Evolutionary conservation across 2,888 invertebrate species (phyloP), one percentile per base, ranked within the genome.

Genomic region (Metopia argyrocephala): DNA sequence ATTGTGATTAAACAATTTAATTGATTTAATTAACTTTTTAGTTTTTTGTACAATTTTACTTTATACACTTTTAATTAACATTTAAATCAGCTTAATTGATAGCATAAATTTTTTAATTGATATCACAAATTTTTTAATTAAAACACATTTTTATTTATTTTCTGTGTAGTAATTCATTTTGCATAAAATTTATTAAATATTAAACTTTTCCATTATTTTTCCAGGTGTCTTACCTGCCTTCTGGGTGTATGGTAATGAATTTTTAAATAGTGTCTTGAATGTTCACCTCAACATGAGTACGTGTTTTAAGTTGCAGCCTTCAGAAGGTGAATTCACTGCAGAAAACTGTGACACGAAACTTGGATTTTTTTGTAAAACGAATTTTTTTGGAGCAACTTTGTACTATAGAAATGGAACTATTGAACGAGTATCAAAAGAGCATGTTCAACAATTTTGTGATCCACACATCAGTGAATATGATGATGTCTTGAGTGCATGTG

Each of bases 311-410:
- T 31, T 57, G 4, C 2, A 70, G 3, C 15, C 21, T 5, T 5
- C 12, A 1, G 0, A 20, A 7, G n/a, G 15, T 15, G 4, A 21
- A 9, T 59, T 21, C 50, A 6, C 18, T 6, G 27, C 50, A 5
- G 20, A 38, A 50, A 12, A 0, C 12, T 68, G 66, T 50, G 21
- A 27, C 2, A 64, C n/a, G 21, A 64, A 74, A 1, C 28, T 68
- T 7, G 76, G 76, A 21, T 62, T 68, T 6, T 54, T 76, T 46
- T 76, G 76, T 25, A 59, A 76, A 68, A 3, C 7, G 7, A 54
- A 23, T 2, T 54, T 68, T 52, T 61, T 28, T 28, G 46, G 28
- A 1, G 52, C 68, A 3, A 12, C 6, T 15, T 18, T 69, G 2
- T 31, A 56, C n/a, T 27, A 23, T 28, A 28, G 21, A 48, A 31